A percentile compares a stretch with the other conserved stretches of the same genome.
Conservation (phyloP, 2,888 invertebrate genomes). For the Girardia tigrina region DNA sequence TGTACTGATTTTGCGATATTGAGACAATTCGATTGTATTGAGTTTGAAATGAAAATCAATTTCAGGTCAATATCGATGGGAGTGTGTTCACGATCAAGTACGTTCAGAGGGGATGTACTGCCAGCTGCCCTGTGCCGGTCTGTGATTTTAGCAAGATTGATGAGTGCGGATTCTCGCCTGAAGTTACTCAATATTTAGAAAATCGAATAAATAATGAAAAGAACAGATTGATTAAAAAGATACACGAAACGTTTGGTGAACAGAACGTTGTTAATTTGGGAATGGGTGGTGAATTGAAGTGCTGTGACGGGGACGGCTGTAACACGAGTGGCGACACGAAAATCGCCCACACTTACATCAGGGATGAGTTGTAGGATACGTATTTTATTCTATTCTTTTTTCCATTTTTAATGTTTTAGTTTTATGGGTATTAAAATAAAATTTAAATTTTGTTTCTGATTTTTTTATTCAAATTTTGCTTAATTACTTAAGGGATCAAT, state of each 20-base stretch:
- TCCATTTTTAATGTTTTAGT: background rate
- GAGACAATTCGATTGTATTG: no score
- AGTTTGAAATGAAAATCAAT: no score
- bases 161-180: background rate
- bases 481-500: no score
- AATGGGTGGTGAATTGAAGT: background rate
- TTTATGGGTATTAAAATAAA: background rate
- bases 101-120: background rate
- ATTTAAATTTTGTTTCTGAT: no score
- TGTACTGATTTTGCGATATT: no score
- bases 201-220: background rate
- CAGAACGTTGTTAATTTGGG: background rate
- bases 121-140: background rate
- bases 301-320: background rate
- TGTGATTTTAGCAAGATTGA: background rate
- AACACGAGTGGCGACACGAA: background rate
- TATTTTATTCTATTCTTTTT: background rate
- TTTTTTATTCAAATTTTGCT: no score
- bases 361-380: background rate
- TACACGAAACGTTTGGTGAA: background rate
- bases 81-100: background rate
- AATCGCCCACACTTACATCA: slow-evolving; percentile 4
- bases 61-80: background rate
- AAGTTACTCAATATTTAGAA: background rate
- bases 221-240: background rate